phyloP scores from a whole-genome alignment of 2,113 vertebrate genomes.

The Globicephala melas region DNA sequence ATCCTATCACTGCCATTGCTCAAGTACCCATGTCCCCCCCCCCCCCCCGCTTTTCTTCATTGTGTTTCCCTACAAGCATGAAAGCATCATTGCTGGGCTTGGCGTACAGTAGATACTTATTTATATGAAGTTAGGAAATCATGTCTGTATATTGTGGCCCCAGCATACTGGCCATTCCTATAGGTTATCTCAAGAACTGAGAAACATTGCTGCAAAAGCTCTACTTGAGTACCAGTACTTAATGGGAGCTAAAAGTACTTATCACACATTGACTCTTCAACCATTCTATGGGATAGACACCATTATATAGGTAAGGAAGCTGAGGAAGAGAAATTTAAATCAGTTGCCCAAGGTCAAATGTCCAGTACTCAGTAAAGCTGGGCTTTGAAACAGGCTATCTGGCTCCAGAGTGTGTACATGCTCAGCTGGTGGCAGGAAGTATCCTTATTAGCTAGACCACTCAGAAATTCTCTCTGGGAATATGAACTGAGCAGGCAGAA shows the following conservation, averaged over 20 bases:
- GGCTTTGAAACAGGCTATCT: not conserved
- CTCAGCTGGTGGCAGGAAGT: not conserved
- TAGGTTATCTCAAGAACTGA: not conserved
- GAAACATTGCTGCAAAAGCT: not conserved
- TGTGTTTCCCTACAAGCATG: not conserved
- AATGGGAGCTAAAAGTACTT: not conserved
- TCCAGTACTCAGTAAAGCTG: not conserved
- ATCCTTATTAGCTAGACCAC: not conserved
- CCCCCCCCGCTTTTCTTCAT: not conserved
- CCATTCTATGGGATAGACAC: no score
- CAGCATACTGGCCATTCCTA: not conserved
- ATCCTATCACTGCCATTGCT: not conserved
- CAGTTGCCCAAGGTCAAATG: not conserved
- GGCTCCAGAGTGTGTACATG: not conserved
- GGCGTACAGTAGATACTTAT: not conserved
- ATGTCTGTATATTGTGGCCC: not conserved
- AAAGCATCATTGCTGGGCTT: accelerated
- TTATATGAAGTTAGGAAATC: not conserved
- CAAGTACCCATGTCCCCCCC: not conserved
- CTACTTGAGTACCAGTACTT: not conserved
- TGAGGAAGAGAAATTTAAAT: not conserved
- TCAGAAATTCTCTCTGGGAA: not conserved
- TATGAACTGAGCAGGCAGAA: not conserved
- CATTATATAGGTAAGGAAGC: not conserved
- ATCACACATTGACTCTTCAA: not conserved